Conservation (phyloP, 2,113 vertebrate genomes). For the Hydrolagus affinis region DNA sequence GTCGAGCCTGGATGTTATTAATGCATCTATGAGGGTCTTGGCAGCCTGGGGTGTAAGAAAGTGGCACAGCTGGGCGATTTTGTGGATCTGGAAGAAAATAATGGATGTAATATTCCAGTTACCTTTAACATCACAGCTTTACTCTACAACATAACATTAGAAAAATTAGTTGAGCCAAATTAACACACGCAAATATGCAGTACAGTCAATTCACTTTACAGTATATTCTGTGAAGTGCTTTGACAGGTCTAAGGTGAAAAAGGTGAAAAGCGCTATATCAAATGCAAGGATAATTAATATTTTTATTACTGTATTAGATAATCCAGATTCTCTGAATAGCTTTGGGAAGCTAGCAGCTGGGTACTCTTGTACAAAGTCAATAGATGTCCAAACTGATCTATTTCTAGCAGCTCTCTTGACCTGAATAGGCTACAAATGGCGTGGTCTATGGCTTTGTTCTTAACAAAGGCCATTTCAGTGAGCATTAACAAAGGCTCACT, state of each 20-base stretch:
- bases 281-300: no score
- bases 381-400: slow-evolving; percentile 27
- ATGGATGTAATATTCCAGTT: neutral
- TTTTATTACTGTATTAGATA: no score
- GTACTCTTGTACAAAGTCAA: slow-evolving; percentile 20
- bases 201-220: no score
- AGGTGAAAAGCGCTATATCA: no score
- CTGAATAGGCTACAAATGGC: slow-evolving; percentile 24
- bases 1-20: no score
- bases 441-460: slow-evolving; percentile 22
- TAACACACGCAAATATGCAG: no score
- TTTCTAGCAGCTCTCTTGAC: slow-evolving; percentile 20
- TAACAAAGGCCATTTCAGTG: neutral
- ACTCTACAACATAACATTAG: neutral
- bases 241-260: no score
- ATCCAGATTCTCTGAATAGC: neutral
- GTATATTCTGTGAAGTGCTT: no score
- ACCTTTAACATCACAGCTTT: neutral
- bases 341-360: slow-evolving; percentile 19
- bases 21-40: no score
- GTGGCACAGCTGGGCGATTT: no score
- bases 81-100: neutral
- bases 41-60: no score
- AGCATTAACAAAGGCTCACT: slow-evolving; percentile 9
- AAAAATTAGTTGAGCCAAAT: neutral